Base-by-base conservation (phyloP, 2,797 vertebrate genomes). In the Notamacropus eugenii region DNA sequence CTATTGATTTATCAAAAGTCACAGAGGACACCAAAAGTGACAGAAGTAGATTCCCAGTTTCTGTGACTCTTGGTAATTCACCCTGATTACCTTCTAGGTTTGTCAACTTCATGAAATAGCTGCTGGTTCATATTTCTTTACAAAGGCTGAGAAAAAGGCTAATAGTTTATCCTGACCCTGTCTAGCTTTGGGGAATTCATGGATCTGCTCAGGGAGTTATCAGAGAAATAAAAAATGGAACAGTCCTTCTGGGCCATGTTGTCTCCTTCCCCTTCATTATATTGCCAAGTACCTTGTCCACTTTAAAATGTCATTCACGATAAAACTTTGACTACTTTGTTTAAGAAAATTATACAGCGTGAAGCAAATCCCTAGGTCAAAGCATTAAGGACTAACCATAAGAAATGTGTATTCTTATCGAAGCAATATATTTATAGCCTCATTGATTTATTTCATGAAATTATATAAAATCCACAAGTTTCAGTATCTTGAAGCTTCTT, bases 201-300 rank as follows among this genome's bases (percentile, higher is more conserved):
- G 4, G 3, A 24, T 56, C n/a, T 28, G 5, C 10, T n/a, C 3
- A 54, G 46, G 54, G 16, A 87, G 55, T 56, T 56, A 58, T 40
- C 55, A 54, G 3, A 59, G 54, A 96, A 90, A 5, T 29, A 22
- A 0, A 28, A 56, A 94, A 6, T 29, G 24, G 12, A 55, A 55
- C 67, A 90, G 27, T 90, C 46, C 14, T 91, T 92, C 5, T 91
- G 6, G 0, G 5, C 1, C 12, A 93, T 31, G 92, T 0, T 87
- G 52, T 93, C n/a, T 95, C 31, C 59, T 95, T 96, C 40, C 31
- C 93, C 91, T 93, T 90, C 90, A 91, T 34, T 95, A 46, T 95
- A 24, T 58, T 54, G 19, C 54, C 82, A 91, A 14, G 11, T 55
- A n/a, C 90, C 5, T 95, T 3, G 0, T 55, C 95, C 29, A 16